Evolutionary conservation across 2,113 vertebrate genomes (phyloP).

Genomic region (Glaucidium brasilianum): DNA sequence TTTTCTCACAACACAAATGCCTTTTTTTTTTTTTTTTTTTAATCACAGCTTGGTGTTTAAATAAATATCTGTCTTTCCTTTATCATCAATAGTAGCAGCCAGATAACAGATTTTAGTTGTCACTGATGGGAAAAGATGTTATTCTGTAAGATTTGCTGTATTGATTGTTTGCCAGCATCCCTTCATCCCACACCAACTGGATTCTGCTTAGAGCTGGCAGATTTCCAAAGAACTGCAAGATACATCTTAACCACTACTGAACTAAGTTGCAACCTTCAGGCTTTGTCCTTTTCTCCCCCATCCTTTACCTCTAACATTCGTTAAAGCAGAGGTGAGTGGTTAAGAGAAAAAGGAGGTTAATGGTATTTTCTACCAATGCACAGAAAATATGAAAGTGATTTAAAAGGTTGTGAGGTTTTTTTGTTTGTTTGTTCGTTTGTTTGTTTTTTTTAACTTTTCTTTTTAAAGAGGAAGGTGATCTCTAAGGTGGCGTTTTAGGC

Average conservation of each 20-base stretch:
- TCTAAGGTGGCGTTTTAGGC: neutral
- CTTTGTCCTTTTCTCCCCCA: slow-evolving; percentile 45
- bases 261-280: slow-evolving; percentile 7
- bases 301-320: neutral
- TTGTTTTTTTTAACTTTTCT: neutral
- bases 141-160: slow-evolving; percentile 62
- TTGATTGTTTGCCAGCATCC: slow-evolving; percentile 68
- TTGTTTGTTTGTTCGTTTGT: no score
- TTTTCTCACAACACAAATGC: neutral
- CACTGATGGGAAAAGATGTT: slow-evolving; percentile 60
- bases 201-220: slow-evolving; percentile 67
- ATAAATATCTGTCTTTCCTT: slow-evolving; percentile 38
- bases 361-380: neutral
- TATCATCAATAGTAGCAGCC: slow-evolving; percentile 34
- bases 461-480: neutral
- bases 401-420: no score
- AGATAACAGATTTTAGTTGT: slow-evolving; percentile 72
- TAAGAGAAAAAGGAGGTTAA: slow-evolving; percentile 26
- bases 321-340: slow-evolving; percentile 25
- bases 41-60: slow-evolving; percentile 49
- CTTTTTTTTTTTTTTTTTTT: neutral
- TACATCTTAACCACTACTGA: slow-evolving; percentile 39
- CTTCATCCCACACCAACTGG: slow-evolving; percentile 70
- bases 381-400: neutral
- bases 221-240: slow-evolving; percentile 53